Evolutionary conservation across 2,113 vertebrate species (phyloP).

Genomic region (Nestor notabilis): DNA sequence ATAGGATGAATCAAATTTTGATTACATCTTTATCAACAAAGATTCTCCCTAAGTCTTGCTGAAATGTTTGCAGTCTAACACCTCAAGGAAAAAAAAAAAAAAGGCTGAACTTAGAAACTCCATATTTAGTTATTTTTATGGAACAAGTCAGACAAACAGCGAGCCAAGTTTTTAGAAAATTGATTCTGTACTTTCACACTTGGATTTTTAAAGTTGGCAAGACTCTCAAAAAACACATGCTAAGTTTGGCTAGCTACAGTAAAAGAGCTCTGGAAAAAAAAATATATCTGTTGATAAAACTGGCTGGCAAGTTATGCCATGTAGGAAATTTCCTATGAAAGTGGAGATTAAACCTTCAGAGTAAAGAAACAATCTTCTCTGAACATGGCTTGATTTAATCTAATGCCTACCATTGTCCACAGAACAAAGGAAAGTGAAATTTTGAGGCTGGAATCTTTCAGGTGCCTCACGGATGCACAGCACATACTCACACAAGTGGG

Average conservation of each 20-base stretch:
- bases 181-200: slow-evolving; percentile 32
- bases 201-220: slow-evolving; percentile 20
- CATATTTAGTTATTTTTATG: slow-evolving; percentile 26
- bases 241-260: neutral
- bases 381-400: neutral
- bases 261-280: neutral
- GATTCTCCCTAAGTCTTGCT: neutral
- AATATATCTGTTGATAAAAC: neutral
- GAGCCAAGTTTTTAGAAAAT: slow-evolving; percentile 15
- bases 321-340: neutral
- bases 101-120: neutral
- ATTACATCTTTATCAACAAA: neutral
- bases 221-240: slow-evolving; percentile 12
- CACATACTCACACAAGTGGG: neutral
- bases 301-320: neutral
- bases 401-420: neutral
- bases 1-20: neutral
- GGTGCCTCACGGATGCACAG: neutral
- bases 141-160: slow-evolving; percentile 26
- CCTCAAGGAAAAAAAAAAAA: neutral
- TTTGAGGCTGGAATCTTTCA: neutral
- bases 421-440: neutral
- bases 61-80: neutral
- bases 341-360: neutral
- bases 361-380: neutral